These are phyloP conservation scores for Thalassaphorura encarpata DNA, from an alignment of 1,140 invertebrate genomes.

Conservation along the genomic window DNA sequence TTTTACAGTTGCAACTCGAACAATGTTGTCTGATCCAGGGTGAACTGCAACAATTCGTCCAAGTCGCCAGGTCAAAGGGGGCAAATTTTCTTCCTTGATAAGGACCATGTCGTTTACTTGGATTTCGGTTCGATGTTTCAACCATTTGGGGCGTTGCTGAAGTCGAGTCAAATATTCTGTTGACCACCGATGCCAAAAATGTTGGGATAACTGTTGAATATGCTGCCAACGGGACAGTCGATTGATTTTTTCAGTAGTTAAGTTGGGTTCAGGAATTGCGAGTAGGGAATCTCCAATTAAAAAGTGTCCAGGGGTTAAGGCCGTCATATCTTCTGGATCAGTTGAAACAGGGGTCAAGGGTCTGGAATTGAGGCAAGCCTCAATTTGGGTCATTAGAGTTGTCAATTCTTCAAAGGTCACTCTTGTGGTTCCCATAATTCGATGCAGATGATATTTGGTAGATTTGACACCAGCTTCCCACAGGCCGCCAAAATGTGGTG, in stretches of 20 bases:
- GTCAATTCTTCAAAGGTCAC: slow-evolving; percentile 34
- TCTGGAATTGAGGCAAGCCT: slow-evolving; percentile 33
- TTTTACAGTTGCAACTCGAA: slow-evolving; percentile 25
- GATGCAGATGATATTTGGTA: slow-evolving; percentile 33
- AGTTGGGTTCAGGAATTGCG: slow-evolving; percentile 7
- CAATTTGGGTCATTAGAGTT: slow-evolving; percentile 32
- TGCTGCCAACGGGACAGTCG: slow-evolving; percentile 10
- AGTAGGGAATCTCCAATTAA: slow-evolving; percentile 13
- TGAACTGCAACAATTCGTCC: slow-evolving; percentile 33
- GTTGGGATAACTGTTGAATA: background rate
- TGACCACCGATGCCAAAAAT: slow-evolving; percentile 31
- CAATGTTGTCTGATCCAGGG: slow-evolving; percentile 31
- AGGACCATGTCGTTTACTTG: slow-evolving; percentile 23
- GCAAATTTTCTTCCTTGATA: slow-evolving; percentile 29
- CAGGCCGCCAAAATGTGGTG: slow-evolving; percentile 35
- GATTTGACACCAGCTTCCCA: slow-evolving; percentile 36
- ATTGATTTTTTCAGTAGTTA: background rate
- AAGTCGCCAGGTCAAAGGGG: slow-evolving; percentile 33
- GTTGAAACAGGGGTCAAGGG: slow-evolving; percentile 28
- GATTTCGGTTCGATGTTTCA: slow-evolving; percentile 4
- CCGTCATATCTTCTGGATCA: slow-evolving; percentile 33
- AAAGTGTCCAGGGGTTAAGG: slow-evolving; percentile 32
- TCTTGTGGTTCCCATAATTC: too few relatives aligned
- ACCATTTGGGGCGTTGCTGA: slow-evolving; percentile 10
- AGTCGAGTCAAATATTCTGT: slow-evolving; percentile 13